phyloP scores from a whole-genome alignment of 1,140 invertebrate species.

The Nasonia giraulti region DNA sequence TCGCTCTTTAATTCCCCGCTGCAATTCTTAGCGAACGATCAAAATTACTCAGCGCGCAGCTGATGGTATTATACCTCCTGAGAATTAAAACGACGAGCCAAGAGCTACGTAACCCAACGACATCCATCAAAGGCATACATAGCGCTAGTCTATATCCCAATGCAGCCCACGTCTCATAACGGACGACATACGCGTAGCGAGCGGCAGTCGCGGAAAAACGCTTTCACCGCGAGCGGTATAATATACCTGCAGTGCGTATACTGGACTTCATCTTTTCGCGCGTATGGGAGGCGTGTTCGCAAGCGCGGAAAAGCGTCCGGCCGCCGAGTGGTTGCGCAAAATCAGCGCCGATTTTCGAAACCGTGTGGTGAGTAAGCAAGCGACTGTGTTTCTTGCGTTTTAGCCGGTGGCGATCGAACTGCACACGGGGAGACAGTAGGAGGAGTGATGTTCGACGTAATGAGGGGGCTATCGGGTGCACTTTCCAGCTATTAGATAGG shows the following conservation, averaged over 20 bases:
- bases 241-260: not conserved
- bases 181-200: not conserved
- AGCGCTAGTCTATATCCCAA: no score
- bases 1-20: not conserved
- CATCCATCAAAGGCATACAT: no score
- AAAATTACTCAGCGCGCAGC: not conserved
- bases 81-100: no score
- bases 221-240: conserved; percentile 56
- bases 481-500: conserved; percentile 8
- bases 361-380: no score
- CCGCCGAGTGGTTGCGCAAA: not conserved
- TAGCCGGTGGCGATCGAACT: no score
- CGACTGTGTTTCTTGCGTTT: not conserved
- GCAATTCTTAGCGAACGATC: not conserved
- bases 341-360: conserved; percentile 29
- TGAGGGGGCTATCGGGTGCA: not conserved
- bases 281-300: not conserved
- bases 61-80: no score
- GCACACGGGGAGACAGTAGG: no score
- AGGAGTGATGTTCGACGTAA: no score
- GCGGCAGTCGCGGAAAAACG: conserved; percentile 49
- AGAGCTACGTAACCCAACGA: no score
- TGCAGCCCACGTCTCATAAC: not conserved
- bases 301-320: conserved; percentile 6
- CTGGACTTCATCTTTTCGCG: conserved; percentile 3